Evolutionary conservation across 2,888 invertebrate species (phyloP), one percentile per base, ranked within the genome.

Genomic region (Rhagophthalmus giganteus): DNA sequence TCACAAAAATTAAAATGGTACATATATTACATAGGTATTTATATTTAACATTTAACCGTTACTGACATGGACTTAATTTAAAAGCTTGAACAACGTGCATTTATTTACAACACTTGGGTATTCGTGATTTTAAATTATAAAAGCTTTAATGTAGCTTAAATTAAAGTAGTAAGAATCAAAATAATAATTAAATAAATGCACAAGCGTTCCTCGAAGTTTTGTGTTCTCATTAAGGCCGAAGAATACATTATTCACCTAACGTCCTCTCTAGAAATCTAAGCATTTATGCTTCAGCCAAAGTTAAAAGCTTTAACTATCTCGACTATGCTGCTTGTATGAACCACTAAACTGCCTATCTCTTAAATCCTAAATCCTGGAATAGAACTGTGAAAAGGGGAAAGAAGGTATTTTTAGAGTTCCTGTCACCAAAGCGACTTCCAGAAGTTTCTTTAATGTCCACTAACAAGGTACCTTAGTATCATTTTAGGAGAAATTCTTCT

Each of bases 391-490:
- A 47, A 52, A 52, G 35, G 46, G 52, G 41, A 52, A 52, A 33
- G 51, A 45, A 51, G 46, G 46, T 52, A 52, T 52, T 52, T 46
- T 52, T 52, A 52, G 52, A 52, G 46, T 41, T 52, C 41, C 46
- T 47, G 52, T 47, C 46, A 52, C 47, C 52, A 46, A 46, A 41
- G 41, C 41, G 39, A 52, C 46, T 54, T 54, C 39, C 20, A 54
- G 44, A 53, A 46, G 35, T 51, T 56, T 50, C 57, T 51, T 49
- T 57, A 58, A 58, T 58, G 53, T 55, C 47, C 50, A 50, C 53
- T 55, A 58, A 58, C 53, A 55, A 58, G 58, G 44, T n/a, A n/a
- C n/a, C n/a, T n/a, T 50, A 55, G 55, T 53, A 53, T 55, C 55
- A 55, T 55, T 53, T 55, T 40, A 27, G 46, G 46, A 37, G 39